Base-by-base conservation (phyloP, 2,888 invertebrate species). In the Priocnemis perturbator region DNA sequence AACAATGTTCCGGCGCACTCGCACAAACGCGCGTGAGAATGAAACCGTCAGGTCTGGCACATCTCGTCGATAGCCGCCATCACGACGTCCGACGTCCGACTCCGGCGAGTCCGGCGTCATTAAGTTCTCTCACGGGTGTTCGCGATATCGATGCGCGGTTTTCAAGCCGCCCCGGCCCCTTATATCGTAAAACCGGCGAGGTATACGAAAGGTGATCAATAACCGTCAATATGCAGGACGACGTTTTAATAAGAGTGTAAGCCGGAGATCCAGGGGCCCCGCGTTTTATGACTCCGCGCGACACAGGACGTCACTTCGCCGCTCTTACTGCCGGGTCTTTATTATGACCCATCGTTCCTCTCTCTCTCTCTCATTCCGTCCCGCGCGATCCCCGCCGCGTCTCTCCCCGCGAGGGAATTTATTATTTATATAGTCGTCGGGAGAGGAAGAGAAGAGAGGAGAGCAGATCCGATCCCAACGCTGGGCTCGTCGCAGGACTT, bases 221-320 rank as follows among this genome's bases (percentile, higher is more conserved):
- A 84, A 83, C 81, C 84, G 82, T 85, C 85, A 86, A 87, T 87
- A 85, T 86, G 83, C 83, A 81, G 74, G 78, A 78, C 81, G 78
- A 83, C 77, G 84, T 83, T 85, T 87, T 86, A 85, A 86, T 85
- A 86, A 88, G 84, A 82, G 82, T 79, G 79, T 80, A 82, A 83
- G 83, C 81, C 73, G 70, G 73, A 81, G 81, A 83, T 82, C 79
- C 77, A 76, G 78, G 80, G 79, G 81, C 81, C 82, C 84, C 81
- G n/a, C 50, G 84, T 84, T 88, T 87, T 88, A 88, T 81, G 86
- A 86, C 84, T 85, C 72, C 71, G 82, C 37, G 37, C 82, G 85
- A 88, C 87, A 88, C 83, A 87, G 85, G 83, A 88, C 86, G 84
- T 87, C 87, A 87, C 88, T 88, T 86, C 81, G 81, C 77, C 80